Percentiles rank a stretch among this genome's conserved stretches.
Conservation (phyloP, 2,888 invertebrate genomes). For the Athrips mouffetella region DNA sequence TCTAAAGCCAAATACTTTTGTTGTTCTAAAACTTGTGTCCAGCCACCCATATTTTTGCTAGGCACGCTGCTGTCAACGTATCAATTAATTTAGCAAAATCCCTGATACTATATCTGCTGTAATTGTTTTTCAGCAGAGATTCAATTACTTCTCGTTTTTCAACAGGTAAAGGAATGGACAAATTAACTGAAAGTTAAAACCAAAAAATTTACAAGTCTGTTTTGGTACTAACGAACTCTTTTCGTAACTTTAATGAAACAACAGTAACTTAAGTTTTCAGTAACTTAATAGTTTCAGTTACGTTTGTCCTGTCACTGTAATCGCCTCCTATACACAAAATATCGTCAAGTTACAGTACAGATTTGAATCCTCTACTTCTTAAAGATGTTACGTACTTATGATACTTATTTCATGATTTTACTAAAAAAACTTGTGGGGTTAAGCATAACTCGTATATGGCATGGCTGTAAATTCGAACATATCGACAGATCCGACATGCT, state of each 20-base stretch:
- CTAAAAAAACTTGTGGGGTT: slow-evolving; percentile 14
- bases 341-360: slow-evolving; percentile 18
- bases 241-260: slow-evolving; percentile 17
- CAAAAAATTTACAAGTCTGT: slow-evolving; percentile 20
- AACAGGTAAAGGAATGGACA: slow-evolving; percentile 13
- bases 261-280: slow-evolving; percentile 18
- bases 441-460: slow-evolving; percentile 1
- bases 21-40: slow-evolving; percentile 15
- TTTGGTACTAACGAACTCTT: slow-evolving; percentile 16
- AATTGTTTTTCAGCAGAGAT: slow-evolving; percentile 3
- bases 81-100: slow-evolving; percentile 19
- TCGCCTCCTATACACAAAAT: slow-evolving; percentile 17
- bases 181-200: slow-evolving; percentile 7
- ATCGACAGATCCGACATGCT: neutral
- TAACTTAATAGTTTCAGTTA: slow-evolving; percentile 14
- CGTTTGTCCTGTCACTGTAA: slow-evolving; percentile 9
- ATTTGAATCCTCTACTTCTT: slow-evolving; percentile 11
- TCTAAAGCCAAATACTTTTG: neutral
- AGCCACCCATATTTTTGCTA: slow-evolving; percentile 19
- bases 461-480: neutral
- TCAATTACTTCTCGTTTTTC: slow-evolving; percentile 18
- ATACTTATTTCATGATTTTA: slow-evolving; percentile 11
- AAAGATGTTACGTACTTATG: neutral
- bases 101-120: no score
- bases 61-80: slow-evolving; percentile 16